A percentile compares a stretch with the other conserved stretches of the same genome.
phyloP scores from a whole-genome alignment of 2,113 vertebrate species.

The Sphyrna mokarran region DNA sequence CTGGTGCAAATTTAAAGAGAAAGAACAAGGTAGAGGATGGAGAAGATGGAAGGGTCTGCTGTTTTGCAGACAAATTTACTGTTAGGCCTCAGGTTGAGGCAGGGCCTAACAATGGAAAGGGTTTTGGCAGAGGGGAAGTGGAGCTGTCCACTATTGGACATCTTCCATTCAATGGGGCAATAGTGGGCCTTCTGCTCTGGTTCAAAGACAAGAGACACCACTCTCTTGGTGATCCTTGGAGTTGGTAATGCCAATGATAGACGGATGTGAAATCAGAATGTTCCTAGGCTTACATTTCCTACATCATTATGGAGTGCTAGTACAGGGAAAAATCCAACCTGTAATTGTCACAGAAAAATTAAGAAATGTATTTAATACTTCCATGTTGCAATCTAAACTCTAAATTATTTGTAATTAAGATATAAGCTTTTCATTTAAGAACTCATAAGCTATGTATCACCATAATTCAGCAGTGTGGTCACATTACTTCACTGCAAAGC shows the following conservation, averaged over 20 bases:
- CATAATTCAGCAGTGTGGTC: background rate
- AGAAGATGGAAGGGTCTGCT: background rate
- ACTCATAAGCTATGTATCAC: slow-evolving; percentile 16
- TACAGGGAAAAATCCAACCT: background rate
- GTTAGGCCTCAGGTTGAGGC: background rate
- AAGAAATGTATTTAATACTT: background rate
- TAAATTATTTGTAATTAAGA: slow-evolving; percentile 1
- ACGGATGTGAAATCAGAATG: background rate
- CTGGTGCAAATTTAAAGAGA: background rate
- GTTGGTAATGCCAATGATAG: background rate
- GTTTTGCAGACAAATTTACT: background rate
- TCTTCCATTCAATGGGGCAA: background rate
- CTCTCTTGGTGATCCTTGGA: background rate
- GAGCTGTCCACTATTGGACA: background rate
- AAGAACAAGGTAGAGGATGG: background rate
- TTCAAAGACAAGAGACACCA: background rate
- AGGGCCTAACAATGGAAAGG: background rate
- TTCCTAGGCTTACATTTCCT: background rate
- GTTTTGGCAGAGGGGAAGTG: background rate
- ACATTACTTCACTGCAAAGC: background rate
- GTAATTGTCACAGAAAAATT: background rate
- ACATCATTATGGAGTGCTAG: background rate
- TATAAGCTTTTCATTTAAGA: background rate
- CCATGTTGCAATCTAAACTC: background rate
- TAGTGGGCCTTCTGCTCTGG: background rate